phyloP scores from a whole-genome alignment of 2,888 invertebrate species.

The Drosophila seclusa region DNA sequence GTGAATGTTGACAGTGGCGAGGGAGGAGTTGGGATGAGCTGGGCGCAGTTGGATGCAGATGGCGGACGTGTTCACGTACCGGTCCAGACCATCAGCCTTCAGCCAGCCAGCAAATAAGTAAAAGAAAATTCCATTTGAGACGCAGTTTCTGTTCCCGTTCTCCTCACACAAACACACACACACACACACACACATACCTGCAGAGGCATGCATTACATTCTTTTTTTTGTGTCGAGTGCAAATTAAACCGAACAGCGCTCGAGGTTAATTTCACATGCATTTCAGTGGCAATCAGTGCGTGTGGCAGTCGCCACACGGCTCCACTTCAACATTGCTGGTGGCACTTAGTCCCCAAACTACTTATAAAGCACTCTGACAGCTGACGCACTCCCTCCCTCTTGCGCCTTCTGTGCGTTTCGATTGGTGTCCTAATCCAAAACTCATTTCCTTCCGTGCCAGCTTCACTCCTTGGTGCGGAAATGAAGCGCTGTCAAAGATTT shows the following conservation, averaged over 20 bases:
- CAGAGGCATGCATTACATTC: constrained; percentile 64
- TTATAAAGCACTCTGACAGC: constrained; percentile 57
- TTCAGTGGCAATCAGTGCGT: constrained; percentile 79
- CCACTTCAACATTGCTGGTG: constrained; percentile 35
- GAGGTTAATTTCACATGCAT: constrained; percentile 80
- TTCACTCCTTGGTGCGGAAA: constrained; percentile 66
- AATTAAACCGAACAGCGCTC: constrained; percentile 76
- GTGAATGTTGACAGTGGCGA: constrained; percentile 10
- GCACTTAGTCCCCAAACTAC: constrained; percentile 74
- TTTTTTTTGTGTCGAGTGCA: constrained; percentile 61
- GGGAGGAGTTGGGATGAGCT: not conserved
- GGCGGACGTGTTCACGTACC: constrained; percentile 42
- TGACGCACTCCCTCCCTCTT: constrained; percentile 5
- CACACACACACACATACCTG: constrained; percentile 11
- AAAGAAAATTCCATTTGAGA: constrained; percentile 78
- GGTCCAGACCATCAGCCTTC: constrained; percentile 56
- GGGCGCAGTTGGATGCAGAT: not conserved
- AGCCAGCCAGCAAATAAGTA: constrained; percentile 71
- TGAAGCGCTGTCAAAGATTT: constrained; percentile 67
- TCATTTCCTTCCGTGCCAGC: constrained; percentile 81
- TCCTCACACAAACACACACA: not conserved
- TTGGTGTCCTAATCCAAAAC: constrained; percentile 82
- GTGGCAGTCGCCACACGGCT: constrained; percentile 48
- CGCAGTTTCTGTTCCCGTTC: constrained; percentile 25
- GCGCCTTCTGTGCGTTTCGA: constrained; percentile 31